phyloP scores from a whole-genome alignment of 1,140 invertebrate species.

The Magallana ariakensis region DNA sequence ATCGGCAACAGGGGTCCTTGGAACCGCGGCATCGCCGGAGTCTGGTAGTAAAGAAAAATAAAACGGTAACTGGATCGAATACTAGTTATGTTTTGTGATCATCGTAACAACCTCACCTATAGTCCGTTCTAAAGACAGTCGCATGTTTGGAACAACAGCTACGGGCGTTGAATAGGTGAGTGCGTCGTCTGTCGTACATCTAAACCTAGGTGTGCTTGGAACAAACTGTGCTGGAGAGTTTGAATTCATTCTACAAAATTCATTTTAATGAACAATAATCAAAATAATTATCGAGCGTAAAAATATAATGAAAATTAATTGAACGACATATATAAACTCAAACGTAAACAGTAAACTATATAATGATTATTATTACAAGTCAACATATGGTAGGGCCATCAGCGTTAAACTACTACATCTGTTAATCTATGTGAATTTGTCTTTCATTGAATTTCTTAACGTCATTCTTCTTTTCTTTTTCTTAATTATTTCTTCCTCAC shows the following conservation, averaged over 20 bases:
- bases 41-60: not conserved
- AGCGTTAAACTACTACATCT: too few species aligned
- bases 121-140: not conserved
- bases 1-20: not conserved
- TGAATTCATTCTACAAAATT: not conserved
- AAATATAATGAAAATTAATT: too few species aligned
- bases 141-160: slow-evolving; percentile 5
- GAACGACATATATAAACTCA: too few species aligned
- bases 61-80: not conserved
- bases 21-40: not conserved
- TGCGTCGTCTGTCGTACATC: not conserved
- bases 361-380: too few species aligned
- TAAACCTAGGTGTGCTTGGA: not conserved
- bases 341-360: too few species aligned
- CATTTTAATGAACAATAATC: too few species aligned
- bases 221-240: slow-evolving; percentile 18
- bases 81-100: not conserved
- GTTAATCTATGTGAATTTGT: too few species aligned
- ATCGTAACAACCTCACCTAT: not conserved
- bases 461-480: too few species aligned
- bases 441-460: too few species aligned
- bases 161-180: not conserved
- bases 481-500: too few species aligned
- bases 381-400: too few species aligned
- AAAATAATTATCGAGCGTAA: too few species aligned